Conservation (phyloP, 2,888 invertebrate genomes). For the Hemicrepidius hirtus region DNA sequence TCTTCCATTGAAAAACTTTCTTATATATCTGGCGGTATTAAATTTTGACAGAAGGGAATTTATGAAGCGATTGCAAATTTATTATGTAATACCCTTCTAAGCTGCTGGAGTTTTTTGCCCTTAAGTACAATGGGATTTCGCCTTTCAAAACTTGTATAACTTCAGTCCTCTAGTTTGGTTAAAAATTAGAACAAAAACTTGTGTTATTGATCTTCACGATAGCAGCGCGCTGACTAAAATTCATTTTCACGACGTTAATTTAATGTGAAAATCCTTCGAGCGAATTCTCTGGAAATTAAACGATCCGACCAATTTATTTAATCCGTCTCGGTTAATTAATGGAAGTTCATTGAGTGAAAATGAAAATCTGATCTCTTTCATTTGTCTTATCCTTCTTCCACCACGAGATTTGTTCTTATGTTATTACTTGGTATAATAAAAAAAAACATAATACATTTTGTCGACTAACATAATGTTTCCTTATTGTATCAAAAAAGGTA, state of each 20-base stretch:
- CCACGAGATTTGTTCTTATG: no score
- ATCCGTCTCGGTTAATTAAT: neutral
- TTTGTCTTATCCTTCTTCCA: no score
- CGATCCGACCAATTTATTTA: conserved; percentile 17
- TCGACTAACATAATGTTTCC: no score
- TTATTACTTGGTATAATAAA: no score
- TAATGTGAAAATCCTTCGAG: conserved; percentile 14
- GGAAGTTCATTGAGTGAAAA: neutral
- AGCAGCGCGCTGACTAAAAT: neutral
- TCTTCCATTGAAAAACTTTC: conserved; percentile 10
- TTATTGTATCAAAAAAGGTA: no score
- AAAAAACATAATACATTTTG: no score
- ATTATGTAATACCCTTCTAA: conserved; percentile 4
- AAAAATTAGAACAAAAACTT: no score
- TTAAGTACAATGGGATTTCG: neutral
- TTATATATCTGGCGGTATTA: conserved; percentile 18
- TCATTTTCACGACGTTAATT: conserved; percentile 17
- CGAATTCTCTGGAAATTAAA: conserved; percentile 19
- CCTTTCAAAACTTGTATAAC: no score
- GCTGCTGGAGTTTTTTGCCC: neutral
- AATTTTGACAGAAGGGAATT: conserved; percentile 11
- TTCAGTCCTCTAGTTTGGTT: no score
- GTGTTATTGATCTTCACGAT: neutral
- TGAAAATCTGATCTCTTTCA: neutral
- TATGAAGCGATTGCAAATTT: conserved; percentile 22